Evolutionary conservation across 1,140 invertebrate genomes (phyloP).

Genomic region (Drosophila watanabei): DNA sequence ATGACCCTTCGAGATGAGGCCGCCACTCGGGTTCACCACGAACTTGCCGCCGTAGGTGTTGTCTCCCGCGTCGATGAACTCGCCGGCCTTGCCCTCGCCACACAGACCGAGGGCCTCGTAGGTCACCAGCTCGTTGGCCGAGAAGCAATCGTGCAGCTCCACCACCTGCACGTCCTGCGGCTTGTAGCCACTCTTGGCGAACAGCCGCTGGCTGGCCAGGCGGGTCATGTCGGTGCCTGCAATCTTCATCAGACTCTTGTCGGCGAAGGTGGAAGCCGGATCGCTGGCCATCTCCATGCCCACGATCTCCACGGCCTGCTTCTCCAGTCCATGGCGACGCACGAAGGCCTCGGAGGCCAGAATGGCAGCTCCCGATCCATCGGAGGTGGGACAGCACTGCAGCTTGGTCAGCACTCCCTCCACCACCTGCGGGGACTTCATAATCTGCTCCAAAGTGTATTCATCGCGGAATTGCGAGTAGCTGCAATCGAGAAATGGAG

Average conservation of each 20-base stretch:
- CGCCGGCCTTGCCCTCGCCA: constrained; percentile 94
- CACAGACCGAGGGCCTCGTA: constrained; percentile 99
- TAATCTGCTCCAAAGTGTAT: constrained; percentile 95
- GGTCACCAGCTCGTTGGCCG: constrained; percentile 98
- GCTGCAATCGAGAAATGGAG: constrained; percentile 60
- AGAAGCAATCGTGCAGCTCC: constrained; percentile 99
- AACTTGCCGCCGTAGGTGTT: constrained; percentile 99
- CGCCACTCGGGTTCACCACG: constrained; percentile 99
- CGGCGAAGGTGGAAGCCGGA: constrained; percentile 93
- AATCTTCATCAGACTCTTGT: constrained; percentile 94
- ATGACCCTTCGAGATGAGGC: constrained; percentile 99
- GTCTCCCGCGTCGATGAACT: constrained; percentile 96
- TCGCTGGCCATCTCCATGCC: constrained; percentile 99
- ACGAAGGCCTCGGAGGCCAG: constrained; percentile 97
- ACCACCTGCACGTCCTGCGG: constrained; percentile 96
- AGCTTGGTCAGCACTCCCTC: constrained; percentile 97
- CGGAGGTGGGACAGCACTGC: constrained; percentile 98
- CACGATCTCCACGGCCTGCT: constrained; percentile 96
- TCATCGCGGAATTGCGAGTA: constrained; percentile 97
- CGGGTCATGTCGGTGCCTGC: constrained; percentile 98
- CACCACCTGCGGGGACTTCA: constrained; percentile 94
- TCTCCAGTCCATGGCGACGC: constrained; percentile 91
- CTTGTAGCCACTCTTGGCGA: constrained; percentile 91
- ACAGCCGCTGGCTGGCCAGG: constrained; percentile 92
- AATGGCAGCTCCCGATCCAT: constrained; percentile 97